Conservation (phyloP, 2,113 vertebrate species). For the Clinocottus analis region DNA sequence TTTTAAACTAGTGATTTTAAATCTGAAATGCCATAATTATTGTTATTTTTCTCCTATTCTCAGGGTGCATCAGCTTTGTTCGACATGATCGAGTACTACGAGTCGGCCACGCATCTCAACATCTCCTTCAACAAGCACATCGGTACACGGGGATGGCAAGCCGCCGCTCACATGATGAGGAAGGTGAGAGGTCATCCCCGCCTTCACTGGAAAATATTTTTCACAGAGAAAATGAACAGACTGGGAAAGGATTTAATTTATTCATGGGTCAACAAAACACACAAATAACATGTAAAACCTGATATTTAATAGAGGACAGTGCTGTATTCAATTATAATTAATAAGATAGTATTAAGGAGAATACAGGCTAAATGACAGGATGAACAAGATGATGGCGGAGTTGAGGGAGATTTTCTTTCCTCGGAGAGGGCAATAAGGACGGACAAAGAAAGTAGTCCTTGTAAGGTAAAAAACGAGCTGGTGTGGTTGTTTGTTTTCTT, state of each 20-base stretch:
- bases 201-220: neutral
- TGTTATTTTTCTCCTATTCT: neutral
- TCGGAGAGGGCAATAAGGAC: neutral
- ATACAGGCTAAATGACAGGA: neutral
- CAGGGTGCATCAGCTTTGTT: conserved; percentile 95
- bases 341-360: neutral
- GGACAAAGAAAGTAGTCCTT: neutral
- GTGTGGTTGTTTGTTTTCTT: neutral
- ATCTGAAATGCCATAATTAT: neutral
- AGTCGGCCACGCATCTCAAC: conserved; percentile 96
- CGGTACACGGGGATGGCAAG: conserved; percentile 95
- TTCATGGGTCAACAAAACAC: neutral
- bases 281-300: no score
- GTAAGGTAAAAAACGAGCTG: neutral
- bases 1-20: conserved; percentile 10
- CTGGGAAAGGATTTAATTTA: neutral
- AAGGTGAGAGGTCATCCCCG: conserved; percentile 83
- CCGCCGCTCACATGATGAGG: conserved; percentile 95
- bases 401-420: neutral
- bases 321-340: no score
- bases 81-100: conserved; percentile 98
- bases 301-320: neutral
- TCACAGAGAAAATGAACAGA: neutral
- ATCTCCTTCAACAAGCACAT: conserved; percentile 98
- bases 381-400: neutral